phyloP scores from a whole-genome alignment of 2,888 invertebrate species.

The Dorcus hopei region DNA sequence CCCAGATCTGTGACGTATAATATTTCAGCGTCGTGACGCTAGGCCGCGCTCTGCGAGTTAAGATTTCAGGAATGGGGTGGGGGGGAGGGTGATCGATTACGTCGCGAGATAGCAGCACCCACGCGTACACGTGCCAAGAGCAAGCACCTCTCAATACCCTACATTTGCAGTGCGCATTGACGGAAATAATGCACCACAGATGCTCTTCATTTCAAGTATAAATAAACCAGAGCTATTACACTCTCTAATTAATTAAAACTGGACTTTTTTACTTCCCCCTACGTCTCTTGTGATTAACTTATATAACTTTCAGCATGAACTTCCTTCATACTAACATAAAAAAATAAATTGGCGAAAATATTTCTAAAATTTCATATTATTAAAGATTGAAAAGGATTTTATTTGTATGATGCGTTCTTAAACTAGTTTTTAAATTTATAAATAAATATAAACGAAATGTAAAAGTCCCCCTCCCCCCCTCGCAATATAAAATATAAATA shows the following conservation, averaged over 20 bases:
- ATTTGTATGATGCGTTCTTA: too few species aligned
- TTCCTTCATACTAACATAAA: too few species aligned
- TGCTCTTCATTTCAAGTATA: conserved; percentile 16
- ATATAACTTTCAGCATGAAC: too few species aligned
- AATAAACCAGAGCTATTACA: conserved; percentile 14
- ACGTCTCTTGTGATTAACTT: too few species aligned
- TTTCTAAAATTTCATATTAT: too few species aligned
- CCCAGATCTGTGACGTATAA: background rate
- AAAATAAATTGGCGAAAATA: too few species aligned
- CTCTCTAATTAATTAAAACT: conserved; percentile 1
- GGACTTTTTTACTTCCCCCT: too few species aligned
- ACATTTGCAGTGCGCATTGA: conserved; percentile 36
- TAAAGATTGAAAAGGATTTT: too few species aligned
- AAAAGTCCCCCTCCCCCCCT: too few species aligned
- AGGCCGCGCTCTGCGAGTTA: conserved; percentile 16
- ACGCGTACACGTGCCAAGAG: conserved; percentile 34
- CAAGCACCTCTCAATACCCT: conserved; percentile 32
- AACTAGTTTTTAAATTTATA: too few species aligned
- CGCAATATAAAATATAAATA: too few species aligned
- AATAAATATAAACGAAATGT: too few species aligned
- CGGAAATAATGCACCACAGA: conserved; percentile 31
- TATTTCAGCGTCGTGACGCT: conserved; percentile 29
- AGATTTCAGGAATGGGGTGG: conserved; percentile 6
- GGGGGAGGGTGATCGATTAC: conserved; percentile 23
- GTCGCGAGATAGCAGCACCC: conserved; percentile 27